A percentile compares a stretch with the other conserved stretches of the same genome.
Evolutionary conservation across 2,113 vertebrate genomes (phyloP).

Genomic region (Microcebus griseorufus): DNA sequence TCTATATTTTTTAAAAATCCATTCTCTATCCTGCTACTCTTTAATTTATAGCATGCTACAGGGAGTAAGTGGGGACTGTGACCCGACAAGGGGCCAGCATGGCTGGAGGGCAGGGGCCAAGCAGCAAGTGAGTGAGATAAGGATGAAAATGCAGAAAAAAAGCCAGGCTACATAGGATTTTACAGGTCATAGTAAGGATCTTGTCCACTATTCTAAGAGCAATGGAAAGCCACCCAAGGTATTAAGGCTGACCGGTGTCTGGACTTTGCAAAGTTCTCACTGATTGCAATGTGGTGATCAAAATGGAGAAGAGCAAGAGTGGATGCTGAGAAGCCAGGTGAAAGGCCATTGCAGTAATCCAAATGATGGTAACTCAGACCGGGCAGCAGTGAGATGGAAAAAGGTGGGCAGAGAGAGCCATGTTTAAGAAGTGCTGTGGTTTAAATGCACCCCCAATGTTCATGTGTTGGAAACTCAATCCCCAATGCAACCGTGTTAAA

Average conservation of each 20-base stretch:
- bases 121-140: neutral
- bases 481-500: neutral
- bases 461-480: neutral
- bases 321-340: neutral
- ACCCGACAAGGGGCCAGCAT: too few species aligned
- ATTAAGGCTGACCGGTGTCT: neutral
- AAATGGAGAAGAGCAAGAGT: neutral
- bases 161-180: neutral
- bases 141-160: neutral
- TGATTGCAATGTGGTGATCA: neutral
- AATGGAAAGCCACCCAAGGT: neutral
- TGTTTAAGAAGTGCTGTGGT: neutral
- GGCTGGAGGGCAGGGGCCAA: neutral
- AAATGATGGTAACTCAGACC: neutral
- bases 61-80: neutral
- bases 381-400: neutral
- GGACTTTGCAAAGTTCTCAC: neutral
- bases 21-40: neutral
- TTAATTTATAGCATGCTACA: neutral
- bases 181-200: neutral
- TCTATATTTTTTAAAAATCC: neutral
- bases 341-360: neutral
- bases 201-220: neutral
- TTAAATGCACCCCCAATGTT: neutral
- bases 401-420: neutral